Conservation (phyloP, 2,888 invertebrate genomes). For the Erebia epiphron region DNA sequence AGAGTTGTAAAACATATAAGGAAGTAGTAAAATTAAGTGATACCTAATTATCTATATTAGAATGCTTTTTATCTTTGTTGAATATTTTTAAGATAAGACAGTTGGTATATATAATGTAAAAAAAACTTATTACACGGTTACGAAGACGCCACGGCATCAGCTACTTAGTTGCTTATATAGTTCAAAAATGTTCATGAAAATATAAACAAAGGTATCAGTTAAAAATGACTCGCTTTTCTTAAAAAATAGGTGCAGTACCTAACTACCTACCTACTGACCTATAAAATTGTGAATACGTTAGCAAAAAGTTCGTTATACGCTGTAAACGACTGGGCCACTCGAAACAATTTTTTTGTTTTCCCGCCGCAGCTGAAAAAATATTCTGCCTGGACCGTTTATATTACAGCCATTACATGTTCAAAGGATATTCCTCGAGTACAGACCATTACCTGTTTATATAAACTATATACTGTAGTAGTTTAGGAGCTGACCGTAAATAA, state of each 20-base stretch:
- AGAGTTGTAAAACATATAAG: slow-evolving; percentile 14
- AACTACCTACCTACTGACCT: neutral
- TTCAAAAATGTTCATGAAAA: neutral
- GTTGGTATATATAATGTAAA: neutral
- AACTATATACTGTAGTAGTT: slow-evolving; percentile 13
- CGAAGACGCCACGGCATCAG: neutral
- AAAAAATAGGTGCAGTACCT: neutral
- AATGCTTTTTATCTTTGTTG: neutral
- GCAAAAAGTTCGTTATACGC: slow-evolving; percentile 4
- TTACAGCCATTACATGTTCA: slow-evolving; percentile 22
- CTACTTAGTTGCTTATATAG: too few relatives aligned
- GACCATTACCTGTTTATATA: slow-evolving; percentile 27
- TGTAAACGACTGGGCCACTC: neutral
- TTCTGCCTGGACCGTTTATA: slow-evolving; percentile 21
- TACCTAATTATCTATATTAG: neutral
- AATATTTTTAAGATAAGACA: neutral
- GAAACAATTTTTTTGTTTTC: slow-evolving; percentile 2
- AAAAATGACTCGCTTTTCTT: neutral
- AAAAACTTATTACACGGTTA: too few relatives aligned
- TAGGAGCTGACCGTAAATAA: neutral
- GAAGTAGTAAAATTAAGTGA: slow-evolving; percentile 1
- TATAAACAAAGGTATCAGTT: too few relatives aligned
- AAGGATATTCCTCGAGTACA: slow-evolving; percentile 28
- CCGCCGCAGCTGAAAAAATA: slow-evolving; percentile 26
- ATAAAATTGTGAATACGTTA: neutral